phyloP scores from a whole-genome alignment of 2,797 vertebrate genomes.

The Oreonectes daqikongensis region DNA sequence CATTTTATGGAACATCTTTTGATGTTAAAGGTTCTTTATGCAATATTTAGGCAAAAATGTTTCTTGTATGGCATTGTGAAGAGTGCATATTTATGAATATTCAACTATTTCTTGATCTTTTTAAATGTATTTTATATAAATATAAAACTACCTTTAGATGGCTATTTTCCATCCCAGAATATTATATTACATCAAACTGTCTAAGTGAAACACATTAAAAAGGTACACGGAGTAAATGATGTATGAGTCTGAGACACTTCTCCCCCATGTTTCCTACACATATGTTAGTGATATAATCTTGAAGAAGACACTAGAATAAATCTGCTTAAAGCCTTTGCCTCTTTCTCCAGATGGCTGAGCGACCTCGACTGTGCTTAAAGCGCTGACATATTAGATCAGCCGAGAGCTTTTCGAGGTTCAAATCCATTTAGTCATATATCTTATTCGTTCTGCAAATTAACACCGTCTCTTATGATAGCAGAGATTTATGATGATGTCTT shows the following conservation, averaged over 20 bases:
- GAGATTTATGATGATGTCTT: slow-evolving; percentile 33
- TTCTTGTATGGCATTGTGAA: too few species aligned
- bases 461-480: slow-evolving; percentile 30
- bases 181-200: slow-evolving; percentile 9
- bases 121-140: neutral
- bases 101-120: neutral
- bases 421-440: slow-evolving; percentile 50
- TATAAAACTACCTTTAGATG: neutral
- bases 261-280: slow-evolving; percentile 49
- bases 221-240: slow-evolving; percentile 53
- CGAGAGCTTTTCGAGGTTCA: slow-evolving; percentile 36
- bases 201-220: slow-evolving; percentile 9
- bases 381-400: slow-evolving; percentile 53
- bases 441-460: slow-evolving; percentile 38
- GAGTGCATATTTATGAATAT: neutral
- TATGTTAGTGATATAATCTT: slow-evolving; percentile 65
- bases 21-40: too few species aligned
- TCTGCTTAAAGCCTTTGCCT: slow-evolving; percentile 56
- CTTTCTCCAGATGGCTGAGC: slow-evolving; percentile 47
- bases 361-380: slow-evolving; percentile 42
- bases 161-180: slow-evolving; percentile 16
- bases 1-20: too few species aligned
- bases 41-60: too few species aligned
- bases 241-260: slow-evolving; percentile 43
- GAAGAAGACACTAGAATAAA: slow-evolving; percentile 61